Percentiles rank a stretch among this genome's conserved stretches.
These are phyloP conservation scores for Amphipyra tragopoginis DNA, from an alignment of 2,888 invertebrate species.

Conservation along the genomic window DNA sequence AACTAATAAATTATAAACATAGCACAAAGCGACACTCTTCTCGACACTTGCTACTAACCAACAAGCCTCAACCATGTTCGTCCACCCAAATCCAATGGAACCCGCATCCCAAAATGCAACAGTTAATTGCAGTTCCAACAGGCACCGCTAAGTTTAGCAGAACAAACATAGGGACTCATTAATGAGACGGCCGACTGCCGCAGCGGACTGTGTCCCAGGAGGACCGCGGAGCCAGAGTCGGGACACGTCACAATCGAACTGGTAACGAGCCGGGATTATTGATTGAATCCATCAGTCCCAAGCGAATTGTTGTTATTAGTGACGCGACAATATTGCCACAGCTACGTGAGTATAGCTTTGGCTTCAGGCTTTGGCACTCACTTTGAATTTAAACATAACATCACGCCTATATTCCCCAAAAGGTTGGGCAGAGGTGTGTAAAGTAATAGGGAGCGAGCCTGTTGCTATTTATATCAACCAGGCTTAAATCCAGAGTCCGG, in stretches of 20 bases:
- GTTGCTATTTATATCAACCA: too few species aligned
- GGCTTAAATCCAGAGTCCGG: too few species aligned
- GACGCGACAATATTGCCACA: constrained; percentile 38
- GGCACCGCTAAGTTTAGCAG: constrained; percentile 37
- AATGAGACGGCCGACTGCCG: constrained; percentile 42
- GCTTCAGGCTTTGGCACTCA: not conserved
- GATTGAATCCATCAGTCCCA: constrained; percentile 73
- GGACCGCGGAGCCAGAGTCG: constrained; percentile 53
- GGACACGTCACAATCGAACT: constrained; percentile 74
- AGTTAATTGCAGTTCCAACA: constrained; percentile 42
- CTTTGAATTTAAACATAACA: too few species aligned
- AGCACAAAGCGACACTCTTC: too few species aligned
- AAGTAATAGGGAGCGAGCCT: too few species aligned
- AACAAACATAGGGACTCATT: constrained; percentile 52
- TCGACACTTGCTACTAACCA: too few species aligned
- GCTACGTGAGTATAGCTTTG: constrained; percentile 3
- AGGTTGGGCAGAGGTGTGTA: too few species aligned
- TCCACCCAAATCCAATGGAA: too few species aligned
- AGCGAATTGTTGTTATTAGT: constrained; percentile 68
- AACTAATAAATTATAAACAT: too few species aligned
- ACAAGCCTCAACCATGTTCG: too few species aligned
- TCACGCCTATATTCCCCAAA: too few species aligned
- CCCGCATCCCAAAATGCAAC: constrained; percentile 29
- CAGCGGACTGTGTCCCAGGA: constrained; percentile 48
- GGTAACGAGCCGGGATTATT: constrained; percentile 76